These are phyloP conservation scores for Bos taurus DNA, from an alignment of 2,113 vertebrate species.

Conservation along the genomic window ARS-UCD2.0 NC_037340.1:2349001-2349500, in stretches of 20 bases:
- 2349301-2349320: background rate
- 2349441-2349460: background rate
- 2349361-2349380: background rate
- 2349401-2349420: background rate
- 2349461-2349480: background rate
- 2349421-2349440: background rate
- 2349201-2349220: background rate
- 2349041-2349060: accelerated
- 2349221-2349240: background rate
- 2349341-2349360: background rate
- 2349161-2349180: background rate
- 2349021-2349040: background rate
- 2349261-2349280: background rate
- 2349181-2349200: background rate
- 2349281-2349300: background rate
- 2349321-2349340: background rate
- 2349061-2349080: background rate
- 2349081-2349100: background rate
- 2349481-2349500: background rate
- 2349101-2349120: background rate
- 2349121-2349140: background rate
- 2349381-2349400: background rate
- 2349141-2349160: background rate
- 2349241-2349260: background rate
- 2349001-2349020: background rate